Conservation (phyloP, 1,140 invertebrate genomes). For the Magallana ariakensis region DNA sequence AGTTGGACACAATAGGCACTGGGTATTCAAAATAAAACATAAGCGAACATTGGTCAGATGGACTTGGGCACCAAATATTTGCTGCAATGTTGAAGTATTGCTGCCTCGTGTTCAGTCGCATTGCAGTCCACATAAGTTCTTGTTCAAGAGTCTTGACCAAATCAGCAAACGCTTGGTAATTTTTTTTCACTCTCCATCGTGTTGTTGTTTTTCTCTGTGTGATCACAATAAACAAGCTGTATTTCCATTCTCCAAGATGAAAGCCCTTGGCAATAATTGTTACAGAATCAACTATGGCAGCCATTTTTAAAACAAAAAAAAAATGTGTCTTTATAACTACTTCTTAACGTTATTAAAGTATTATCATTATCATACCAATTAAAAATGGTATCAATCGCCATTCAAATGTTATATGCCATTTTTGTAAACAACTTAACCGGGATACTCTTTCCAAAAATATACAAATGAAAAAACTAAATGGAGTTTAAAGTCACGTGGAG, state of each 20-base stretch:
- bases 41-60: slow-evolving; percentile 32
- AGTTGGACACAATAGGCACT: slow-evolving; percentile 25
- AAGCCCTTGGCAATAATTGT: slow-evolving; percentile 38
- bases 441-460: slow-evolving; percentile 32
- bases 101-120: not conserved
- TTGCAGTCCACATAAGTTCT: not conserved
- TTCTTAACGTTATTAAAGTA: not conserved
- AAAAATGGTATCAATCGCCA: slow-evolving; percentile 28
- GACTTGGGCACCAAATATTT: slow-evolving; percentile 36
- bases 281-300: slow-evolving; percentile 31
- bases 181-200: not conserved
- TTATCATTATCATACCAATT: not conserved
- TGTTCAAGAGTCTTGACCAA: not conserved
- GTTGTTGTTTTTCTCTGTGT: not conserved
- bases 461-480: slow-evolving; percentile 19
- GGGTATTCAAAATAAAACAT: slow-evolving; percentile 14
- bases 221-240: slow-evolving; percentile 28
- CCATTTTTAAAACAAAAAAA: slow-evolving; percentile 21
- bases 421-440: slow-evolving; percentile 33
- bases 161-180: not conserved
- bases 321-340: slow-evolving; percentile 4
- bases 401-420: slow-evolving; percentile 31
- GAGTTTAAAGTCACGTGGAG: slow-evolving; percentile 20
- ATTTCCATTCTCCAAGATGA: slow-evolving; percentile 24
- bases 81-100: slow-evolving; percentile 22